These are phyloP conservation scores for Clepsis dumicolana DNA, from an alignment of 2,888 invertebrate genomes.

Conservation along the genomic window DNA sequence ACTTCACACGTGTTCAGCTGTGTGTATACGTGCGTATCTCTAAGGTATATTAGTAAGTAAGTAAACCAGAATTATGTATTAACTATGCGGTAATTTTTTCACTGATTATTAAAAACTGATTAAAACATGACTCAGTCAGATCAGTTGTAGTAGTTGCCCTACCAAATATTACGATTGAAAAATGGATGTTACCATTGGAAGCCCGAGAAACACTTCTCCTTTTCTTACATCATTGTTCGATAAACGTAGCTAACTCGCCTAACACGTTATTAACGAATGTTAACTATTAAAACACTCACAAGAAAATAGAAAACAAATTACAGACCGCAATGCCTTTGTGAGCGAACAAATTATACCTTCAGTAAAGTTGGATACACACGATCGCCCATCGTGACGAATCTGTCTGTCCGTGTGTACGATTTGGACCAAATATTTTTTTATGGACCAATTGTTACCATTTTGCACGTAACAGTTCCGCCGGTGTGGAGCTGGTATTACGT, in stretches of 20 bases:
- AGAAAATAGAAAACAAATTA: constrained; percentile 41
- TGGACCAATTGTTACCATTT: constrained; percentile 29
- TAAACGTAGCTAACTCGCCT: constrained; percentile 24
- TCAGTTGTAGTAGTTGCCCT: too few relatives aligned
- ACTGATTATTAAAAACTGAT: too few relatives aligned
- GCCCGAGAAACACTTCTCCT: constrained; percentile 18
- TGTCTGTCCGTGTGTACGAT: constrained; percentile 29
- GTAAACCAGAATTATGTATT: too few relatives aligned
- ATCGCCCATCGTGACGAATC: constrained; percentile 30
- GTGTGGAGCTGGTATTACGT: constrained; percentile 25
- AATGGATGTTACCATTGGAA: background rate
- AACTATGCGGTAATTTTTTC: too few relatives aligned
- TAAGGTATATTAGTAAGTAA: too few relatives aligned
- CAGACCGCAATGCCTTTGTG: constrained; percentile 22
- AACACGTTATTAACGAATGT: constrained; percentile 24
- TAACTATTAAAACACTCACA: constrained; percentile 26
- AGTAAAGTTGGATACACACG: constrained; percentile 16
- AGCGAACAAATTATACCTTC: constrained; percentile 24
- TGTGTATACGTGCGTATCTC: too few relatives aligned
- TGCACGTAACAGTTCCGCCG: constrained; percentile 23
- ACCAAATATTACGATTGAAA: background rate
- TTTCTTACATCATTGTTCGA: constrained; percentile 28
- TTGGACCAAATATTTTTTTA: constrained; percentile 28
- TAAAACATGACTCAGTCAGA: too few relatives aligned
- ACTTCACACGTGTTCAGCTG: background rate